Evolutionary conservation across 2,888 invertebrate species (phyloP), one percentile per base, ranked within the genome.

Genomic region (Aphidius colemani): DNA sequence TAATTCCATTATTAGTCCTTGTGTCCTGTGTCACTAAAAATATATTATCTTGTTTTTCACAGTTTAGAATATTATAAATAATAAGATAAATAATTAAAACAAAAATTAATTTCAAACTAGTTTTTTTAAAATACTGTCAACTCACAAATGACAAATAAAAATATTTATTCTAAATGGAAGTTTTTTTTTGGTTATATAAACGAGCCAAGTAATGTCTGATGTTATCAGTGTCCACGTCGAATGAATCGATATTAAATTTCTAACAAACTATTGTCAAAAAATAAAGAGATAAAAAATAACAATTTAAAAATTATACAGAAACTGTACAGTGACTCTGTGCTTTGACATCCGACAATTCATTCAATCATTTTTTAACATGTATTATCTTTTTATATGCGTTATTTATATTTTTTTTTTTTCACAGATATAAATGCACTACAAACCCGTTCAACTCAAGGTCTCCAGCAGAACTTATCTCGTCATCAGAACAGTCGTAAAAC

Each of bases 401-500:
- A 30, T 30, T 30, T 30, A 30, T 30, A 5, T 30, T 30, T 30
- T 3, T 49, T 39, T 48, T 50, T 53, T 53, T 60, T 45, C 40
- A 9, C n/a, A 56, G n/a, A 46, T 56, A 6, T n/a, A 60, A 44
- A 53, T 57, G 44, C 39, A 65, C 40, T 63, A 75, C 75, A 63
- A 72, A 82, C 81, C 78, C 74, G 66, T 71, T 74, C 3, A 57
- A 7, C 44, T 76, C 75, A 40, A 70, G 71, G 55, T 79, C 78
- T 39, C 70, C 72, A 61, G 65, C 65, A 45, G 66, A 30, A 30
- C 30, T 71, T 41, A 71, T 71, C 66, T 81, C 81, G 46, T 75
- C 76, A 49, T 81, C 81, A 0, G 81, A 81, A 61, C 80, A 82
- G 64, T 82, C 82, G 61, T 76, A 81, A 66, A 81, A 82, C 68